phyloP scores from a whole-genome alignment of 2,888 invertebrate genomes.

The Calameuta idolon region DNA sequence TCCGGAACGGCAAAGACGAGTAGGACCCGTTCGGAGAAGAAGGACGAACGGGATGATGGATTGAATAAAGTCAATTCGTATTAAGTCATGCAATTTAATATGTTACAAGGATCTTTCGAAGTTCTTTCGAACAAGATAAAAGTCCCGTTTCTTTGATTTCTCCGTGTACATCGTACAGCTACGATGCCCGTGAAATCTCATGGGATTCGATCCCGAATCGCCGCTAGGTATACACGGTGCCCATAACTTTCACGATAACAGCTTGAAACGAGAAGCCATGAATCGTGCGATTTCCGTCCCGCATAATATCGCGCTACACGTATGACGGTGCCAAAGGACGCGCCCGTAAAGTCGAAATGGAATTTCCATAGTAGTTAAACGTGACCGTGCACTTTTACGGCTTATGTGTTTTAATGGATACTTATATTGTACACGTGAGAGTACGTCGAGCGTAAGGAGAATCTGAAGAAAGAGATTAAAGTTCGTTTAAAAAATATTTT shows the following conservation, averaged over 20 bases:
- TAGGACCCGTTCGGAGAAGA: neutral
- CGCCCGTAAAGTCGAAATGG: neutral
- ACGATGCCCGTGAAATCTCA: neutral
- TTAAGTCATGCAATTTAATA: neutral
- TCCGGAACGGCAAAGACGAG: neutral
- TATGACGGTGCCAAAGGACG: neutral
- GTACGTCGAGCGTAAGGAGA: neutral
- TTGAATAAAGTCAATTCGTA: neutral
- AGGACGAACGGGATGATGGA: neutral
- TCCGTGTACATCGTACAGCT: neutral
- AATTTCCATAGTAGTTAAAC: neutral
- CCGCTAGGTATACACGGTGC: neutral
- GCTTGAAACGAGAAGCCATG: neutral
- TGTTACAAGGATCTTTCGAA: neutral
- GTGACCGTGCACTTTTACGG: neutral
- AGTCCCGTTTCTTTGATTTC: neutral
- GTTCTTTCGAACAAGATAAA: neutral
- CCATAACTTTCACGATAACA: neutral
- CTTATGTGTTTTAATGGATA: too few relatives aligned
- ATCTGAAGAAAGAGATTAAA: neutral
- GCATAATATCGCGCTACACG: neutral
- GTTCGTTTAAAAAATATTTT: neutral
- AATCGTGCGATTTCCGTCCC: neutral
- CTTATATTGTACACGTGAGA: neutral
- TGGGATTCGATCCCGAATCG: neutral